Base-by-base conservation (phyloP, 2,797 vertebrate species). In the Threskiornis aethiopicus region DNA sequence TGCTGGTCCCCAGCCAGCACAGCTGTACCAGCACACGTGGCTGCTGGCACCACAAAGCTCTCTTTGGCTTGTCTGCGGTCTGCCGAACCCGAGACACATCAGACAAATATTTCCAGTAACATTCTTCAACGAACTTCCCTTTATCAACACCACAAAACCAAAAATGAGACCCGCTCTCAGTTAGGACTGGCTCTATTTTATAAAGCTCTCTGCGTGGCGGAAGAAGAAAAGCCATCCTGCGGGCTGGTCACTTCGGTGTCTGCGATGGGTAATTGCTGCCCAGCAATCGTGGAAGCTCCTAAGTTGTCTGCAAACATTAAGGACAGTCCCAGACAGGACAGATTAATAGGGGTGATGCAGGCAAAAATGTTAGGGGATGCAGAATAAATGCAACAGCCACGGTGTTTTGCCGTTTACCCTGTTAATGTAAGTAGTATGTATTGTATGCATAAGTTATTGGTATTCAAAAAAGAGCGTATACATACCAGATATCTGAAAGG, bases 151-250 rank as follows among this genome's bases (percentile, higher is more conserved):
- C 33, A n/a, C 44, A 18, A 42, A 57, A 13, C 14, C 55, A 17
- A 35, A 37, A 12, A 5, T 3, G 3, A 7, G 9, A 18, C n/a
- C 28, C 10, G 1, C 42, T 25, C 47, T 4, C 13, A 1, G 44
- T 5, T 26, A 39, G 44, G 44, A 37, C 29, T 12, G 2, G 20
- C 29, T 33, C 26, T 33, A 2, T 59, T 47, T 54, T 39, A 20
- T 4, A 22, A 47, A n/a, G 13, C 29, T 26, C 55, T 51, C 42
- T n/a, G 29, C 11, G 2, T 1, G 12, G 82, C 37, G 47, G 64
- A 20, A 44, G 61, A 26, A 14, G 54, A 26, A 24, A 44, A 35
- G 28, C 8, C 13, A 0, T 10, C 44, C 44, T 8, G 37, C 8
- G 5, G 28, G 29, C 33, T 5, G 62, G 47, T 20, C 17, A 2